phyloP scores from a whole-genome alignment of 2,888 invertebrate genomes.

The Drosophila melanocephala region DNA sequence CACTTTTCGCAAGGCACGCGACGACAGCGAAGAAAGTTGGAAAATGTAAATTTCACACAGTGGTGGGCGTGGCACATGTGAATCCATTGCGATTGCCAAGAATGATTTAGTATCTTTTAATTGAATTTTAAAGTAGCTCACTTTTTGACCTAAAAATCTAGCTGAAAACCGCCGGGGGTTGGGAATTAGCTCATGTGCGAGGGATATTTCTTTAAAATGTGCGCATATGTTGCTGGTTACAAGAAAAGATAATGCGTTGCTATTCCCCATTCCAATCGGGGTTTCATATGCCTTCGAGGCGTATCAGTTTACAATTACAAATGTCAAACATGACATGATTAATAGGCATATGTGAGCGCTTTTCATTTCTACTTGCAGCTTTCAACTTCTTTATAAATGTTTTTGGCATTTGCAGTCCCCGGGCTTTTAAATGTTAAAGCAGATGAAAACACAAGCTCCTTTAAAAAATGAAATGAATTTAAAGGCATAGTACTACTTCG shows the following conservation, averaged over 20 bases:
- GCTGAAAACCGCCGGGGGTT: conserved; percentile 6
- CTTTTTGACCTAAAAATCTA: conserved; percentile 40
- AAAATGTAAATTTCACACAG: conserved; percentile 57
- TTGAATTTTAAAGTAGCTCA: conserved; percentile 75
- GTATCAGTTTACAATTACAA: conserved; percentile 81
- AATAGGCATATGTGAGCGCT: conserved; percentile 75
- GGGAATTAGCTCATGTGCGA: conserved; percentile 30
- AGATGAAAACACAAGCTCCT: neutral
- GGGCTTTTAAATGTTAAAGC: conserved; percentile 34
- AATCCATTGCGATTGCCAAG: conserved; percentile 25
- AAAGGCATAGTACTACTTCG: neutral
- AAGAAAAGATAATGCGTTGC: conserved; percentile 52
- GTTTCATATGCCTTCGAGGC: conserved; percentile 58
- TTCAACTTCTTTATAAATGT: conserved; percentile 37
- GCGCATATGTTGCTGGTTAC: conserved; percentile 66
- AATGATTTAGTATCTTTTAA: conserved; percentile 73
- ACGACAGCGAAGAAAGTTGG: conserved; percentile 35
- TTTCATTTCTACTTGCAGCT: conserved; percentile 35
- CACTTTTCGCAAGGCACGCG: conserved; percentile 67
- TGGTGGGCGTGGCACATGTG: conserved; percentile 61
- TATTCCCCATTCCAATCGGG: neutral
- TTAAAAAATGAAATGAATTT: neutral
- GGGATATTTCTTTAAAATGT: conserved; percentile 57
- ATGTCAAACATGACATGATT: conserved; percentile 79
- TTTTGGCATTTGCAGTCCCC: conserved; percentile 49